A percentile compares a stretch with the other conserved stretches of the same genome.
phyloP scores from a whole-genome alignment of 2,113 vertebrate genomes.

The Callipepla squamata region DNA sequence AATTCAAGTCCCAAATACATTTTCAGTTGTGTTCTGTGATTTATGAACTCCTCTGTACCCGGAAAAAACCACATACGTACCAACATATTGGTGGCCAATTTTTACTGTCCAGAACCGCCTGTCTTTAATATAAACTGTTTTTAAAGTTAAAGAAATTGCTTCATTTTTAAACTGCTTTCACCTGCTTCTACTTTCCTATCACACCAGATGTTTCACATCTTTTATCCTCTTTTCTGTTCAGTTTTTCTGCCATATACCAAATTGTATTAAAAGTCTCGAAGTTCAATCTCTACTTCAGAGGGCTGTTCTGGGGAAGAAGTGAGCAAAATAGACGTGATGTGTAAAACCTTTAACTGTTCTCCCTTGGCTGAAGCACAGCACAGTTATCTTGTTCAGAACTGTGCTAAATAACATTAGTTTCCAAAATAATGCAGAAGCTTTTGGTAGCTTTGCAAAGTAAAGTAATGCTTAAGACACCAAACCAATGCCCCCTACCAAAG shows the following conservation, averaged over 20 bases:
- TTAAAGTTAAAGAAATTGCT: conserved; percentile 76
- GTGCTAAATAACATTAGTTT: background rate
- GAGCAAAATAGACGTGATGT: background rate
- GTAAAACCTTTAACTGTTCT: background rate
- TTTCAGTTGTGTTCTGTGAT: conserved; percentile 69
- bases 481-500: background rate
- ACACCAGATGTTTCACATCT: conserved; percentile 88
- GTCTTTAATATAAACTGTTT: conserved; percentile 78
- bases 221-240: background rate
- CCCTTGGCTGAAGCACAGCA: background rate
- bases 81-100: conserved; percentile 69
- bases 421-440: background rate
- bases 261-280: background rate
- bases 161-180: conserved; percentile 83
- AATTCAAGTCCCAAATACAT: conserved; percentile 75
- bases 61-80: conserved; percentile 73
- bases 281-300: conserved; percentile 34
- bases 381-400: background rate
- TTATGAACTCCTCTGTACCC: conserved; percentile 75
- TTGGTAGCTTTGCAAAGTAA: background rate
- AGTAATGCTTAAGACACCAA: background rate
- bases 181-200: conserved; percentile 87
- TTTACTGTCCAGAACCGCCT: conserved; percentile 75
- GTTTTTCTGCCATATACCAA: background rate
- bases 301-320: conserved; percentile 8